These are phyloP conservation scores for Archaeoteleia sp. DNA, from an alignment of 2,888 invertebrate genomes.

Conservation along the genomic window DNA sequence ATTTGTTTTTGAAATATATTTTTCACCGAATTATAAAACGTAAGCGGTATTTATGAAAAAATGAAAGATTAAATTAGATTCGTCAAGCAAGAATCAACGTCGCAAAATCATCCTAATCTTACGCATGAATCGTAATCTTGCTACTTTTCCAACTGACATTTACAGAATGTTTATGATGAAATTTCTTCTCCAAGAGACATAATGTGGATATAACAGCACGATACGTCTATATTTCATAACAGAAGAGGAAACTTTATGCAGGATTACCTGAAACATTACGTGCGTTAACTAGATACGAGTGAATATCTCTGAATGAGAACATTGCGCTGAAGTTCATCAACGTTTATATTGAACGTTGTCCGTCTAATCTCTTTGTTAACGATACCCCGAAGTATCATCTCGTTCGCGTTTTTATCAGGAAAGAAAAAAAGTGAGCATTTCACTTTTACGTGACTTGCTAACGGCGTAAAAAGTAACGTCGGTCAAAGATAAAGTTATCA, in stretches of 20 bases:
- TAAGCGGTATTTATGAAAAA: no score
- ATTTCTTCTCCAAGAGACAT: not conserved
- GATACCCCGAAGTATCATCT: conserved; percentile 3
- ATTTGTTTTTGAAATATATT: no score
- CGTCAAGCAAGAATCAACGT: no score
- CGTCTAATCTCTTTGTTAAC: conserved; percentile 11
- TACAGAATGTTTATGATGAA: no score
- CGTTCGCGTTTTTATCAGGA: not conserved
- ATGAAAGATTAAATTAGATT: not conserved
- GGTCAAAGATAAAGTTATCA: conserved; percentile 41
- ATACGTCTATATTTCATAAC: not conserved
- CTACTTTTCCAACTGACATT: no score
- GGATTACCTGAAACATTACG: not conserved
- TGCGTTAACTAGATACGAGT: conserved; percentile 1
- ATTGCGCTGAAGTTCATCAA: conserved; percentile 1
- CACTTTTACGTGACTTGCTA: conserved; percentile 23
- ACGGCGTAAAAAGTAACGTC: conserved; percentile 18
- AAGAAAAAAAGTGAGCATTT: conserved; percentile 11
- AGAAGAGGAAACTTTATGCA: not conserved
- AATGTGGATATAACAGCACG: not conserved
- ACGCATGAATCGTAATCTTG: no score
- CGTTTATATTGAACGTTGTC: not conserved
- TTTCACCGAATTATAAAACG: no score
- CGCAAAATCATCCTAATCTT: no score
- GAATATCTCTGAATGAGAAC: no score